phyloP scores from a whole-genome alignment of 1,140 invertebrate genomes.

The Meteorus sp. region DNA sequence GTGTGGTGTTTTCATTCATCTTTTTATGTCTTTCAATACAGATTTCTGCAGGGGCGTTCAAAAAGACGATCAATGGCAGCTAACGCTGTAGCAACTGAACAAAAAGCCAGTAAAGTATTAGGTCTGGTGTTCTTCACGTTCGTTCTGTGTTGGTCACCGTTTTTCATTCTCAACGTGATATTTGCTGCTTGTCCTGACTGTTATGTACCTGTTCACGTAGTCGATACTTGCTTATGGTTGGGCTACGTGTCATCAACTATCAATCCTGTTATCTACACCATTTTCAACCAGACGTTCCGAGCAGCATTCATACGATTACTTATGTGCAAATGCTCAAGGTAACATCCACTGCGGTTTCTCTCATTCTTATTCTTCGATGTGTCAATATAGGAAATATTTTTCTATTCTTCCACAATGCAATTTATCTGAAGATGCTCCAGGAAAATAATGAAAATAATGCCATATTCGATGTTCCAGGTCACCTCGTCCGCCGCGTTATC shows the following conservation, averaged over 20 bases:
- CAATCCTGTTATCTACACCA: slow-evolving; percentile 85
- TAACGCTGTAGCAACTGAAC: slow-evolving; percentile 79
- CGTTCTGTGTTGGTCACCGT: slow-evolving; percentile 88
- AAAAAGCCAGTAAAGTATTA: slow-evolving; percentile 82
- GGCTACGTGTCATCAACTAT: slow-evolving; percentile 88
- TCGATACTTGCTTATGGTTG: slow-evolving; percentile 81
- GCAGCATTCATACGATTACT: slow-evolving; percentile 80
- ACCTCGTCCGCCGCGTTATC: slow-evolving; percentile 63
- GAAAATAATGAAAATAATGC: slow-evolving; percentile 29
- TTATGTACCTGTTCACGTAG: slow-evolving; percentile 70
- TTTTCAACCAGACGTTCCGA: slow-evolving; percentile 86
- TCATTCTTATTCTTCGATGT: not conserved
- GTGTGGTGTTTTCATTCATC: too few species aligned
- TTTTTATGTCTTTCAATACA: slow-evolving; percentile 37
- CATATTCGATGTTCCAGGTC: slow-evolving; percentile 60
- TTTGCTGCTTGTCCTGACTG: slow-evolving; percentile 75
- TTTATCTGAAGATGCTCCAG: not conserved
- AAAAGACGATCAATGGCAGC: slow-evolving; percentile 70
- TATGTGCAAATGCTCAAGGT: slow-evolving; percentile 76
- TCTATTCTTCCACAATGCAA: not conserved
- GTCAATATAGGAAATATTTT: not conserved
- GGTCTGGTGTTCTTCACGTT: slow-evolving; percentile 89
- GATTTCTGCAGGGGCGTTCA: slow-evolving; percentile 68
- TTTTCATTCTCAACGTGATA: slow-evolving; percentile 84
- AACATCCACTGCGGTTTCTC: slow-evolving; percentile 33